Base-by-base conservation (phyloP, 2,113 vertebrate genomes). In the Tenebrosternarchus preto region DNA sequence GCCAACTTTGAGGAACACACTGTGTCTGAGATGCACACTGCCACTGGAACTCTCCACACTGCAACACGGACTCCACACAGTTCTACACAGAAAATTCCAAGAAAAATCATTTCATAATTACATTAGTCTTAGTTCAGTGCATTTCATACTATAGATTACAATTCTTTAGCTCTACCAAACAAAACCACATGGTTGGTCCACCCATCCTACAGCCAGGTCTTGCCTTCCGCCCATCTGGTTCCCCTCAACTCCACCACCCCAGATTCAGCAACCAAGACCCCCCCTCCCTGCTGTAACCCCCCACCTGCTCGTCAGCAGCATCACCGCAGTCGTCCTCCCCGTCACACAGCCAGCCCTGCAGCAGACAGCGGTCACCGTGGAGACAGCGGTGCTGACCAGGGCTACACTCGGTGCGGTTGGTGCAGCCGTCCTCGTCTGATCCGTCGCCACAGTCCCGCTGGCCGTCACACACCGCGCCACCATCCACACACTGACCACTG, bases 301-400 rank as follows among this genome's bases (percentile, higher is more conserved):
- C 33, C 24, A 97, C 97, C 95, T 95, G 92, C 82, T 98, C 97
- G 0, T 98, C 96, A 0, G 92, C 91, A 76, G 94, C 94, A 1
- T 98, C 96, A 76, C 78, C 56, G 27, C 97, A 98, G 92, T 98
- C 96, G 0, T 81, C 22, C 2, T 92, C 80, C 0, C 93, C 95
- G 0, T 98, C 96, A 31, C 96, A 98, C 59, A 91, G 56, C 96
- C 96, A 97, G 20, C 93, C 93, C 29, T 90, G 84, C 0, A 94
- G 80, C 59, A 98, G 85, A 27, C 96, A 98, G 88, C 96, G 92
- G 11, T 93, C 85, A 0, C 93, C 95, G 39, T 25, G 80, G 0
- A 75, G 86, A 82, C 97, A 98, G 0, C 8, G 89, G 46, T 85
- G 84, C 78, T 95, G 93, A 0, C 92, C 5, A 24, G 0, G 43